Percentiles rank a stretch among this genome's conserved stretches.
phyloP scores from a whole-genome alignment of 2,113 vertebrate species.

The Siniperca knerii region DNA sequence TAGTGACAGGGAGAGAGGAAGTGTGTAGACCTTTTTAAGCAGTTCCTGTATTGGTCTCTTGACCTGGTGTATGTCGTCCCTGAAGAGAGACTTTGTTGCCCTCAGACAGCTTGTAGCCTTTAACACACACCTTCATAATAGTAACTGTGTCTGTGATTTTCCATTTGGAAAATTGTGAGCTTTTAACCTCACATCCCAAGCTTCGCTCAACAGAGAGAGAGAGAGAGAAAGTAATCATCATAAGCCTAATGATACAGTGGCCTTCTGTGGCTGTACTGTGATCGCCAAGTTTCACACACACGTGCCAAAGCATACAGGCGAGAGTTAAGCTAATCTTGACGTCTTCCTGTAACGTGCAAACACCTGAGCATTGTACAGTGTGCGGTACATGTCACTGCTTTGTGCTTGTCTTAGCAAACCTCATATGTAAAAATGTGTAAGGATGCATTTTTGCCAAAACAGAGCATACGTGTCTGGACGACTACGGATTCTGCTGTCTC shows the following conservation, averaged over 20 bases:
- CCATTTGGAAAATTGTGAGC: slow-evolving; percentile 77
- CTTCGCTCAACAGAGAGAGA: slow-evolving; percentile 44
- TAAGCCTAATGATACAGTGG: slow-evolving; percentile 71
- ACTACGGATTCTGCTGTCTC: neutral
- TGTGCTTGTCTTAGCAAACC: neutral
- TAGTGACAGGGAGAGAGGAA: slow-evolving; percentile 68
- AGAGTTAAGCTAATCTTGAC: slow-evolving; percentile 51
- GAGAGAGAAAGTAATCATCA: slow-evolving; percentile 58
- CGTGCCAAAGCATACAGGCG: slow-evolving; percentile 60
- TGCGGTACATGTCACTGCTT: slow-evolving; percentile 16
- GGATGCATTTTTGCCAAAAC: neutral
- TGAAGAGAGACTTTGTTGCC: slow-evolving; percentile 81
- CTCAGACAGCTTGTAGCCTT: slow-evolving; percentile 65
- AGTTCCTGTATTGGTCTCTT: slow-evolving; percentile 70
- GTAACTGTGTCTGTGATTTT: slow-evolving; percentile 79
- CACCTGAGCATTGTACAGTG: slow-evolving; percentile 42
- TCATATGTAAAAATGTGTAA: neutral
- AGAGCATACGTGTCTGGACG: neutral
- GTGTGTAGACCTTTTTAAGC: slow-evolving; percentile 60
- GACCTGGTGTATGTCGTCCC: slow-evolving; percentile 70
- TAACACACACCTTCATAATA: slow-evolving; percentile 76
- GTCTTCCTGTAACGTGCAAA: slow-evolving; percentile 44
- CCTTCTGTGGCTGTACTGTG: slow-evolving; percentile 57
- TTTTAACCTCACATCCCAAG: slow-evolving; percentile 63
- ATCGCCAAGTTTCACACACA: slow-evolving; percentile 52